Percentiles rank a stretch among this genome's conserved stretches.
Evolutionary conservation across 35 echinoderm and acorn worm genomes (phyloP).

Genomic region (Diadema setosum): DNA sequence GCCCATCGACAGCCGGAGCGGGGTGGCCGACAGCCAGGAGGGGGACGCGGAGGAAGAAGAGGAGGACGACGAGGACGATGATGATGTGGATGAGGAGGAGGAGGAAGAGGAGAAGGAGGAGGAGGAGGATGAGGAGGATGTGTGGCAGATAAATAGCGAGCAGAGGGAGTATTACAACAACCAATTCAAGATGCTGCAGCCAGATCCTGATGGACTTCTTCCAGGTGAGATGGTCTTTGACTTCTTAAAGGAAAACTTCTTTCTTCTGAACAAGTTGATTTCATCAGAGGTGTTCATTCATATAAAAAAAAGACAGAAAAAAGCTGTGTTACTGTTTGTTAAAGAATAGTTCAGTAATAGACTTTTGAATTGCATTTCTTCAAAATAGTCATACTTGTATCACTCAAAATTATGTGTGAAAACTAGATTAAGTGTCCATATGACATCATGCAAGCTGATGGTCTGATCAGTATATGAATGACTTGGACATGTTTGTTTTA

Average conservation of each 20-base stretch:
- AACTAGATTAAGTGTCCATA: no score
- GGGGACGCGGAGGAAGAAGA: background rate
- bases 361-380: no score
- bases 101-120: background rate
- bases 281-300: background rate
- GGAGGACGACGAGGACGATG: background rate
- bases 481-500: no score
- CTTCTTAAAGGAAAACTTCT: no score
- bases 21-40: background rate
- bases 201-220: constrained; percentile 66
- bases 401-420: no score
- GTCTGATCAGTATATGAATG: no score
- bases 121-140: constrained; percentile 53
- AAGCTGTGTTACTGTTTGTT: background rate
- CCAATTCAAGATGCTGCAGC: constrained; percentile 83
- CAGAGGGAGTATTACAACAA: constrained; percentile 82
- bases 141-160: constrained; percentile 83
- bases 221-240: no score
- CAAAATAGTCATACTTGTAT: no score
- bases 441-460: no score
- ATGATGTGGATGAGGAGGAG: background rate
- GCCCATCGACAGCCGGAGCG: background rate
- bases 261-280: background rate
- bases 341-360: background rate
- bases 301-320: background rate